These are phyloP conservation scores for Rhipidura dahli DNA, from an alignment of 2,113 vertebrate species.

Conservation along the genomic window DNA sequence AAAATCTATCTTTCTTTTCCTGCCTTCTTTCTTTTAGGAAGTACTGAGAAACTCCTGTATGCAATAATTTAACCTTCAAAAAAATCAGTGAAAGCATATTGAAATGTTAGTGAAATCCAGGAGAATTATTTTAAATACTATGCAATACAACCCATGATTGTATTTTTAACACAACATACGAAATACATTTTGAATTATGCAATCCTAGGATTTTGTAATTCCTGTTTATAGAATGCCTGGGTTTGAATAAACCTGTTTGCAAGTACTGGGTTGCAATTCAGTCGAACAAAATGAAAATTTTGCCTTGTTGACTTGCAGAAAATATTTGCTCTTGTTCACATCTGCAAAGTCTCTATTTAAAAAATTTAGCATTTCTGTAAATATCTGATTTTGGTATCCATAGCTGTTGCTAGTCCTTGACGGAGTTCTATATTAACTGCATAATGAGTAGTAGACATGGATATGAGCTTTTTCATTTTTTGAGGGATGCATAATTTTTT, in stretches of 20 bases:
- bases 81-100: neutral
- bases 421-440: neutral
- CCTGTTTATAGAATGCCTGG: neutral
- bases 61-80: neutral
- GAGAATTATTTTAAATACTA: neutral
- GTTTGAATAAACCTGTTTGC: neutral
- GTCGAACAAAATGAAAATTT: neutral
- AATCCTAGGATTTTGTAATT: neutral
- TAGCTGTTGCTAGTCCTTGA: neutral
- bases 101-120: neutral
- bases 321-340: neutral
- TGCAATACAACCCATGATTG: neutral
- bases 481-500: neutral
- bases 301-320: neutral
- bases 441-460: neutral
- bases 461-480: neutral
- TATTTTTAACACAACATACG: fast-evolving
- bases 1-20: neutral
- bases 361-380: neutral
- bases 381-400: neutral
- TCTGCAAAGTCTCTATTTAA: neutral
- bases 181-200: neutral
- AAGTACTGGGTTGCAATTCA: neutral
- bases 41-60: neutral
- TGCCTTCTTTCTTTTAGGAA: neutral